Percentiles rank a stretch among this genome's conserved stretches.
Conservation (phyloP, 92 coral and sea anemone species). For the Zoanthus sansibaricus region DNA sequence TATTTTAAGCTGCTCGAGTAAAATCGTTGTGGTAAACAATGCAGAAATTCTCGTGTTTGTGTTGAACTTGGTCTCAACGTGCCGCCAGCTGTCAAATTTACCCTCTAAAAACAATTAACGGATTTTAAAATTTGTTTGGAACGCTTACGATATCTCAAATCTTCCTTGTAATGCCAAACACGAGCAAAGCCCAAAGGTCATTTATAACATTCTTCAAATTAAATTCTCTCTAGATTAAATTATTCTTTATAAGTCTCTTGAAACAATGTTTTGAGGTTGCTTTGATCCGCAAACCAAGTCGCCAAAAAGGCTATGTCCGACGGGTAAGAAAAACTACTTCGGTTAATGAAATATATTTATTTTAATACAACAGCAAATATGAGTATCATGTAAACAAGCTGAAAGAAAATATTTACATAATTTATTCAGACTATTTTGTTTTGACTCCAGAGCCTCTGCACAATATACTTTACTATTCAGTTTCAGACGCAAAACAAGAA, state of each 20-base stretch:
- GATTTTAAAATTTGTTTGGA: not conserved
- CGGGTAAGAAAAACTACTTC: too few species aligned
- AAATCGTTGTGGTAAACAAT: conserved; percentile 15
- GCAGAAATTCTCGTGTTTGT: conserved; percentile 8
- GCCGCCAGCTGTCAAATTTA: conserved; percentile 16
- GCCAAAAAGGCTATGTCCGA: not conserved
- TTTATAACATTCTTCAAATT: too few species aligned
- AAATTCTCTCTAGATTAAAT: not conserved
- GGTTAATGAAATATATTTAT: not conserved
- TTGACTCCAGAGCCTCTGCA: not conserved
- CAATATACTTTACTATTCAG: not conserved
- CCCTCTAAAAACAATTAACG: not conserved
- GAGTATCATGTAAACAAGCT: conserved; percentile 50
- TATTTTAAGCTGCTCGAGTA: conserved; percentile 10
- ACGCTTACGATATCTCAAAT: conserved; percentile 4
- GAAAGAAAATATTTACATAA: conserved; percentile 58
- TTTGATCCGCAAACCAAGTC: not conserved
- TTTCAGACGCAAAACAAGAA: not conserved
- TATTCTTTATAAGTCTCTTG: not conserved
- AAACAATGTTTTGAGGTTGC: not conserved
- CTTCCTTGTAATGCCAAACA: conserved; percentile 23
- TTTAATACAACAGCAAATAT: conserved; percentile 2
- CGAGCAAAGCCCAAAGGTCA: conserved; percentile 19
- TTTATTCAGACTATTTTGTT: conserved; percentile 25
- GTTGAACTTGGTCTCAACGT: not conserved